phyloP scores from a whole-genome alignment of 2,113 vertebrate species.

The Mionectes macconnelli region DNA sequence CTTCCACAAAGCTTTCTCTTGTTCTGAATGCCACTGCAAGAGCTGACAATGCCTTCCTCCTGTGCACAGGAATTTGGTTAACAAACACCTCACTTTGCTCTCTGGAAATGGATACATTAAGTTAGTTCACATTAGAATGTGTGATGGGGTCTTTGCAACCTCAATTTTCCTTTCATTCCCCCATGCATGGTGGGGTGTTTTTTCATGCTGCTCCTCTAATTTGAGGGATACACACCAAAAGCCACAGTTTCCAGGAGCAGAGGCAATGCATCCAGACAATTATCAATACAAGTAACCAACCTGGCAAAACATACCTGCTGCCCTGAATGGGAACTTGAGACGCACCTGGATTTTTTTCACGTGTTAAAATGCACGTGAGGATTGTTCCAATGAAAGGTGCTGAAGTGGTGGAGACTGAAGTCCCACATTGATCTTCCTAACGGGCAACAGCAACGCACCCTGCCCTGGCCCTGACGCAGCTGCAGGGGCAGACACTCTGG shows the following conservation, averaged over 20 bases:
- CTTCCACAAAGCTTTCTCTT: not conserved
- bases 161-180: not conserved
- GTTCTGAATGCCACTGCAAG: not conserved
- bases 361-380: not conserved
- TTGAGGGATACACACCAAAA: not conserved
- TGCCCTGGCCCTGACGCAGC: slow-evolving; percentile 22
- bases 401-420: not conserved
- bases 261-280: not conserved
- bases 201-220: not conserved
- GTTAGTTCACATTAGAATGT: not conserved
- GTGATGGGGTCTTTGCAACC: not conserved
- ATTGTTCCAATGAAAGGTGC: not conserved
- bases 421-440: slow-evolving; percentile 9
- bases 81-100: not conserved
- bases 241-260: not conserved
- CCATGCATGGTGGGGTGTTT: accelerated
- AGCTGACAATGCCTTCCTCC: not conserved
- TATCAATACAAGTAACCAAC: not conserved
- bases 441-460: not conserved
- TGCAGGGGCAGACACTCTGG: not conserved
- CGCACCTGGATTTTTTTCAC: not conserved
- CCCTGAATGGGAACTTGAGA: not conserved
- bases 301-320: not conserved
- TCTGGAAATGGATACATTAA: not conserved
- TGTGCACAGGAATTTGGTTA: not conserved